A percentile compares a stretch with the other conserved stretches of the same genome.
These are phyloP conservation scores for Callinectes sapidus DNA, from an alignment of 2,888 invertebrate species.

Conservation along the genomic window DNA sequence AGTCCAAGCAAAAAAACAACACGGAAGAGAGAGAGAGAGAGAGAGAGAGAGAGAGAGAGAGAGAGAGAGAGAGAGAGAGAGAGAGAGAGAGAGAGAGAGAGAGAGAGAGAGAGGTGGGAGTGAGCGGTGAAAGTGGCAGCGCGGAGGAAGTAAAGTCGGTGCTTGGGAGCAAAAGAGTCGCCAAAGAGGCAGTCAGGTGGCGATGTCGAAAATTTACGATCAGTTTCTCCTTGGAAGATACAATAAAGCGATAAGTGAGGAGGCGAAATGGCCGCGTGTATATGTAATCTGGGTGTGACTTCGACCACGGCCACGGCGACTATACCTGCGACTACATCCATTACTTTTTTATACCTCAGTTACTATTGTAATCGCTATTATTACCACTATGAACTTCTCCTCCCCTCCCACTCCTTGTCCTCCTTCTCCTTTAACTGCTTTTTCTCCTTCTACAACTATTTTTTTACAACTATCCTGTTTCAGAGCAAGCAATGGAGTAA, in stretches of 20 bases:
- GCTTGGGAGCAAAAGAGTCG: neutral
- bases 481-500: neutral
- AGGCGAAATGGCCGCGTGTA: neutral
- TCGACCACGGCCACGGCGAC: neutral
- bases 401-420: neutral
- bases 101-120: neutral
- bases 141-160: neutral
- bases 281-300: slow-evolving; percentile 1
- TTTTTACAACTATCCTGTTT: neutral
- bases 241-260: slow-evolving; percentile 3
- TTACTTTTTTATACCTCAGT: neutral
- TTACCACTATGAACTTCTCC: neutral
- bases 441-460: neutral
- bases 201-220: neutral
- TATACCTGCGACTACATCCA: neutral
- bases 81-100: neutral
- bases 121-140: neutral
- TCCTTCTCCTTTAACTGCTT: neutral
- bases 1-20: neutral
- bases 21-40: slow-evolving; percentile 14
- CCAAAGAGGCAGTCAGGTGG: neutral
- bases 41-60: slow-evolving; percentile 20
- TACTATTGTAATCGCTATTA: neutral
- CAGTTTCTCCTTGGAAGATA: slow-evolving; percentile 13
- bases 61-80: neutral